These are phyloP conservation scores for Ischnus inquisitorius DNA, from an alignment of 2,888 invertebrate species.

Conservation along the genomic window DNA sequence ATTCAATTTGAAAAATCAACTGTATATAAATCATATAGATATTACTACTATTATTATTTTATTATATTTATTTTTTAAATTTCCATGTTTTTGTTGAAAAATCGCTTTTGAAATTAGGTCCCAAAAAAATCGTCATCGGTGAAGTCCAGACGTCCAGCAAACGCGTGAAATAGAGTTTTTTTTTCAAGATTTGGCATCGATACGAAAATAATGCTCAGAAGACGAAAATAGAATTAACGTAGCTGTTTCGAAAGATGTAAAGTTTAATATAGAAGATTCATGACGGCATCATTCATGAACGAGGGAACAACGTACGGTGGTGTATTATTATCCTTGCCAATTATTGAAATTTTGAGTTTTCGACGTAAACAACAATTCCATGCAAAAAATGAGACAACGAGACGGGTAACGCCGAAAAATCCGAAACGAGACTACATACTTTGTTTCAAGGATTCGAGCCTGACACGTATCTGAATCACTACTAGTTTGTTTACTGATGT, in stretches of 20 bases:
- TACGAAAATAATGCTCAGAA: too few species aligned
- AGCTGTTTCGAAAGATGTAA: not conserved
- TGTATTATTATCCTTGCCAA: not conserved
- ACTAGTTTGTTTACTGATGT: slow-evolving; percentile 2
- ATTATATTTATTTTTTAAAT: too few species aligned
- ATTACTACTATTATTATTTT: too few species aligned
- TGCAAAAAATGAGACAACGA: not conserved
- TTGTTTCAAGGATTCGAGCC: not conserved
- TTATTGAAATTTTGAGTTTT: slow-evolving; percentile 4
- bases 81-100: too few species aligned
- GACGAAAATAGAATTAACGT: too few species aligned
- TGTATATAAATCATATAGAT: too few species aligned
- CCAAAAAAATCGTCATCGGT: too few species aligned
- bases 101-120: too few species aligned
- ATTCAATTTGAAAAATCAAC: too few species aligned
- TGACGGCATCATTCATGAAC: not conserved
- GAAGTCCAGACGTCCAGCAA: too few species aligned
- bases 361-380: slow-evolving; percentile 8
- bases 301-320: not conserved
- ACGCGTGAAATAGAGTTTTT: too few species aligned
- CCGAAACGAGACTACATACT: not conserved
- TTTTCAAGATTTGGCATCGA: too few species aligned
- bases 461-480: not conserved
- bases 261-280: not conserved
- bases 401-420: not conserved